These are phyloP conservation scores for Leptopilina drosophilae DNA, from an alignment of 2,888 invertebrate genomes.

Conservation along the genomic window DNA sequence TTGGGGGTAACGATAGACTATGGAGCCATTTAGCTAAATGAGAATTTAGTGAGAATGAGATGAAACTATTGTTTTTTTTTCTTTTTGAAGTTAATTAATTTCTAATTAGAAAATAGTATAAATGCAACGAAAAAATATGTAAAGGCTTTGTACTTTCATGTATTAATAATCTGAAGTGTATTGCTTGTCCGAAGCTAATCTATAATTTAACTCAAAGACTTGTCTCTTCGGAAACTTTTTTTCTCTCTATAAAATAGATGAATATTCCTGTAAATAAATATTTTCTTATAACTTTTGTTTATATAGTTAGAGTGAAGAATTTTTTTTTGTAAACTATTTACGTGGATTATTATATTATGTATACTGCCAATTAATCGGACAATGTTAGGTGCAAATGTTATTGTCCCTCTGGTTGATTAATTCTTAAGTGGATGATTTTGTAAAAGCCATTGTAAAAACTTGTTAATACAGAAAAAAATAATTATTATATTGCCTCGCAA, in stretches of 20 bases:
- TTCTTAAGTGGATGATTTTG: slow-evolving; percentile 65
- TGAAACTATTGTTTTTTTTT: not conserved
- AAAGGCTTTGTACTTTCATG: slow-evolving; percentile 1
- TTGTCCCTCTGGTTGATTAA: slow-evolving; percentile 67
- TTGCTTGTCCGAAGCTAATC: not conserved
- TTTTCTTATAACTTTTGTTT: not conserved
- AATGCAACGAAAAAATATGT: slow-evolving; percentile 30
- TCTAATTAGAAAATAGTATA: not conserved
- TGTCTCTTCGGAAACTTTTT: not conserved
- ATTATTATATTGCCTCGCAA: slow-evolving; percentile 71
- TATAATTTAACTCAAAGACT: not conserved
- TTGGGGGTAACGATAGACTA: not conserved
- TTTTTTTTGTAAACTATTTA: not conserved
- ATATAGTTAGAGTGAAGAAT: not conserved
- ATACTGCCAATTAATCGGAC: slow-evolving; percentile 33
- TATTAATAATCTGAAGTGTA: not conserved
- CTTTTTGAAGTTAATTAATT: not conserved
- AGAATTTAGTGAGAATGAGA: slow-evolving; percentile 9
- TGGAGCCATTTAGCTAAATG: slow-evolving; percentile 8
- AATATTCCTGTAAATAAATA: slow-evolving; percentile 20
- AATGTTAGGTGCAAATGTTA: slow-evolving; percentile 41
- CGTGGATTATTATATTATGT: not conserved
- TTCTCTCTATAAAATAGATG: not conserved
- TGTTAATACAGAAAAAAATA: slow-evolving; percentile 73
- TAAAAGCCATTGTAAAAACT: slow-evolving; percentile 69